These are phyloP conservation scores for Chloropsis cyanopogon DNA, from an alignment of 2,113 vertebrate species.

Conservation along the genomic window DNA sequence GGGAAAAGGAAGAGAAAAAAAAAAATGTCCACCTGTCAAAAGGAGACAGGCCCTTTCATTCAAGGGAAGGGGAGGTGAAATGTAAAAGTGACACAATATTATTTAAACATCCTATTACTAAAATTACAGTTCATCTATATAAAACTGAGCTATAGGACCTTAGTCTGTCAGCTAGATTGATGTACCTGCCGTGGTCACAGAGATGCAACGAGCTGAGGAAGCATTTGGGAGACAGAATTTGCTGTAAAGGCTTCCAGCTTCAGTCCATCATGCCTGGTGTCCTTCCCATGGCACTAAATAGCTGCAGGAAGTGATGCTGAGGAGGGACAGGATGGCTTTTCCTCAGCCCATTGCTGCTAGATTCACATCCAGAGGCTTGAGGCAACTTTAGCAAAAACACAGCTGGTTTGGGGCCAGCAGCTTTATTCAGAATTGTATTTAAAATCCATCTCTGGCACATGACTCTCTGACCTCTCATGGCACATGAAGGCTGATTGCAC, in stretches of 20 bases:
- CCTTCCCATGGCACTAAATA: neutral
- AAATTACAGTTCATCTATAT: conserved; percentile 54
- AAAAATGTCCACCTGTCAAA: conserved; percentile 23
- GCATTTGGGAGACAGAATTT: conserved; percentile 3
- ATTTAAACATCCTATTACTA: conserved; percentile 59
- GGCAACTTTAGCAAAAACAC: neutral
- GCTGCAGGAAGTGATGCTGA: neutral
- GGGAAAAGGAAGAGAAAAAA: neutral
- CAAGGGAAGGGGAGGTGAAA: conserved; percentile 30
- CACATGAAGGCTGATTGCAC: neutral
- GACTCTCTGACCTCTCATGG: neutral
- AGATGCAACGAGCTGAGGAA: conserved; percentile 20
- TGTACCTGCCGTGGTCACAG: conserved; percentile 6
- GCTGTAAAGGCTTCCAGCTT: conserved; percentile 18
- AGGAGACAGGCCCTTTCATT: conserved; percentile 38
- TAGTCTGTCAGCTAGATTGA: conserved; percentile 46
- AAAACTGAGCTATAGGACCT: conserved; percentile 41
- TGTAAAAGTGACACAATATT: conserved; percentile 57
- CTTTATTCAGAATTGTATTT: neutral
- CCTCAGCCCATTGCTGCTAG: neutral
- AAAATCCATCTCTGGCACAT: neutral
- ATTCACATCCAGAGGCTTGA: neutral
- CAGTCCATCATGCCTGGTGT: neutral
- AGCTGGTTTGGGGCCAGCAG: neutral
- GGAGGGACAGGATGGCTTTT: neutral